Conservation (phyloP, 2,113 vertebrate species). For the Riparia riparia region DNA sequence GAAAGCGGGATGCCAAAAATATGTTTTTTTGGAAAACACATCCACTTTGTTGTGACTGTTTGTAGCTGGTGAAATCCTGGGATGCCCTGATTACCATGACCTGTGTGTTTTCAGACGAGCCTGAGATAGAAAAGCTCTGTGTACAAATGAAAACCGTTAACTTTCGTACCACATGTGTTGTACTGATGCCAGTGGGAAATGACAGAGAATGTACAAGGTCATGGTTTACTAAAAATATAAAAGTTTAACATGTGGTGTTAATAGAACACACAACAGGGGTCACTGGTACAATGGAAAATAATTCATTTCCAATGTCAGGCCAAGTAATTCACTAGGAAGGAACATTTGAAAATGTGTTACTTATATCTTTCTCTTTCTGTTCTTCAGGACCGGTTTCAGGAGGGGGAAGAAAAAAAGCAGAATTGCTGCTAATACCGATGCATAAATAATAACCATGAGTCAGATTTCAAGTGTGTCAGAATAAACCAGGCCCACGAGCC, state of each 20-base stretch:
- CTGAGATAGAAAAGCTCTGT: neutral
- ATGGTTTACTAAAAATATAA: constrained; percentile 73
- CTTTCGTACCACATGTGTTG: constrained; percentile 63
- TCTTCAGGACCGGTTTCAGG: neutral
- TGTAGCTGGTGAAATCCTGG: constrained; percentile 48
- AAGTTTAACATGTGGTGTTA: constrained; percentile 73
- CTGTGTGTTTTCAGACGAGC: constrained; percentile 21
- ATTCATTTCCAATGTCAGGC: constrained; percentile 64
- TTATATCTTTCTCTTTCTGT: constrained; percentile 8
- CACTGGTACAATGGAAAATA: constrained; percentile 69
- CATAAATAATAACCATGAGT: neutral
- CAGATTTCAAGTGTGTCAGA: neutral
- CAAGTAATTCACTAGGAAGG: constrained; percentile 46
- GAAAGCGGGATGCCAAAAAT: constrained; percentile 60
- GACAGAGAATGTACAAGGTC: constrained; percentile 71
- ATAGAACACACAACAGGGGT: constrained; percentile 77
- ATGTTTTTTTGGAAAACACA: constrained; percentile 59
- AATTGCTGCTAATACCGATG: neutral
- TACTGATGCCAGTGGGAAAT: constrained; percentile 65
- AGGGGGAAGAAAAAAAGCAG: neutral
- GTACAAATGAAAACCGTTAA: constrained; percentile 63
- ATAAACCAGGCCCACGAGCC: neutral
- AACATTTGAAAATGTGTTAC: constrained; percentile 29
- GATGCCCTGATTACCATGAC: constrained; percentile 49
- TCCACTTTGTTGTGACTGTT: constrained; percentile 45